A percentile compares a stretch with the other conserved stretches of the same genome.
These are phyloP conservation scores for Leptura quadrifasciata DNA, from an alignment of 2,888 invertebrate genomes.

Conservation along the genomic window DNA sequence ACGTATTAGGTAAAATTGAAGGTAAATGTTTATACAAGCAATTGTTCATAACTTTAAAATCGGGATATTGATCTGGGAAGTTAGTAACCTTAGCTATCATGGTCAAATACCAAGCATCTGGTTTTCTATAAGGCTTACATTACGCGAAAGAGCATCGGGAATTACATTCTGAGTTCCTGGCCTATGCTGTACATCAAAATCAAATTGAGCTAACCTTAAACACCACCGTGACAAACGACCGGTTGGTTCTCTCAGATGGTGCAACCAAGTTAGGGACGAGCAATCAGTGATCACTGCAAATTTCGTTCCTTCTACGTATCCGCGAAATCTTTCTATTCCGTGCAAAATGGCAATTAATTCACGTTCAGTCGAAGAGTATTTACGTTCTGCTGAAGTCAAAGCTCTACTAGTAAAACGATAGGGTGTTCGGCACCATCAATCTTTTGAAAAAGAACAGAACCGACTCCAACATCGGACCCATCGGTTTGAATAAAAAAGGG, in stretches of 20 bases:
- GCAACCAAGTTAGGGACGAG: conserved; percentile 58
- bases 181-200: conserved; percentile 56
- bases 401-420: conserved; percentile 44
- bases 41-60: no score
- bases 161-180: conserved; percentile 58
- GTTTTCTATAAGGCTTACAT: background rate
- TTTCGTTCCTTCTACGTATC: no score
- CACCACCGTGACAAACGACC: conserved; percentile 61
- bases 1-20: background rate
- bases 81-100: conserved; percentile 11
- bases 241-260: conserved; percentile 58
- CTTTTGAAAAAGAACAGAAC: conserved; percentile 42
- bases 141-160: conserved; percentile 55
- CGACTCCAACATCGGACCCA: conserved; percentile 54
- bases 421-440: conserved; percentile 45
- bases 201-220: conserved; percentile 50
- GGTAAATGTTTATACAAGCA: conserved; percentile 4
- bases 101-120: background rate
- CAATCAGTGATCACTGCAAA: conserved; percentile 59
- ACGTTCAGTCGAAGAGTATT: conserved; percentile 54
- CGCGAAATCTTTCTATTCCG: conserved; percentile 56
- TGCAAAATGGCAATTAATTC: conserved; percentile 54
- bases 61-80: background rate
- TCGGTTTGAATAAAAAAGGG: conserved; percentile 50
- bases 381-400: conserved; percentile 48